Conservation (phyloP, 2,888 invertebrate genomes). For the Lasioglossum villosulum region DNA sequence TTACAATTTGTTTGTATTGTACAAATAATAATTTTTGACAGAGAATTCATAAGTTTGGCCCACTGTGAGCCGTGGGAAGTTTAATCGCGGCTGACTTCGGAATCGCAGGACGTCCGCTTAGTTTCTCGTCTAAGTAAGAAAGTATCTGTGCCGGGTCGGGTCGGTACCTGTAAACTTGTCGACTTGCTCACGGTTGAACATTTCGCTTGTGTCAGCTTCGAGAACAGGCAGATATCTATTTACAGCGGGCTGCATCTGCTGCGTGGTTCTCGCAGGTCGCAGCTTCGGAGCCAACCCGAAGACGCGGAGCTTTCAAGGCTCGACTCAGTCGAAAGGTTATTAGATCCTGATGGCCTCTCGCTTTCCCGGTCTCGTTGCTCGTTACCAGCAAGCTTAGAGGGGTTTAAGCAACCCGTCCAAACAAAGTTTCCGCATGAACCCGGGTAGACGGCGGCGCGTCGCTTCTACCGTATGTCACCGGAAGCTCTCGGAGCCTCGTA, state of each 20-base stretch:
- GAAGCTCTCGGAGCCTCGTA: constrained; percentile 42
- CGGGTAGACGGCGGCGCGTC: constrained; percentile 33
- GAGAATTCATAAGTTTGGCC: too few species aligned
- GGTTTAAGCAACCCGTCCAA: constrained; percentile 50
- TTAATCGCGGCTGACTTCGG: constrained; percentile 37
- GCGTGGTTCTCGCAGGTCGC: neutral
- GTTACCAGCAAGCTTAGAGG: constrained; percentile 58
- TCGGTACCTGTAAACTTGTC: constrained; percentile 51
- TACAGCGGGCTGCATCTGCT: constrained; percentile 39
- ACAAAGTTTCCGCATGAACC: constrained; percentile 57
- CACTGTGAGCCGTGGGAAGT: neutral
- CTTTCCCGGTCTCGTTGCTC: constrained; percentile 37
- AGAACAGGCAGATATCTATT: constrained; percentile 43
- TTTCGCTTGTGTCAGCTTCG: constrained; percentile 49
- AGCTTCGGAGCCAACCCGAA: constrained; percentile 26
- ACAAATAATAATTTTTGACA: too few species aligned
- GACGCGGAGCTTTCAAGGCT: constrained; percentile 22
- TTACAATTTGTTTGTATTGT: too few species aligned
- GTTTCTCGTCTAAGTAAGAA: constrained; percentile 27
- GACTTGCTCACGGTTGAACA: constrained; percentile 30
- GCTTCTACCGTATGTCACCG: constrained; percentile 49
- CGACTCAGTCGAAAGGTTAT: constrained; percentile 57
- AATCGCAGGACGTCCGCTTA: constrained; percentile 32
- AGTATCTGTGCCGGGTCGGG: constrained; percentile 33
- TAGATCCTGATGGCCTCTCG: constrained; percentile 63